Evolutionary conservation across 1,140 invertebrate species (phyloP).

Genomic region (Papilio aristodemus): DNA sequence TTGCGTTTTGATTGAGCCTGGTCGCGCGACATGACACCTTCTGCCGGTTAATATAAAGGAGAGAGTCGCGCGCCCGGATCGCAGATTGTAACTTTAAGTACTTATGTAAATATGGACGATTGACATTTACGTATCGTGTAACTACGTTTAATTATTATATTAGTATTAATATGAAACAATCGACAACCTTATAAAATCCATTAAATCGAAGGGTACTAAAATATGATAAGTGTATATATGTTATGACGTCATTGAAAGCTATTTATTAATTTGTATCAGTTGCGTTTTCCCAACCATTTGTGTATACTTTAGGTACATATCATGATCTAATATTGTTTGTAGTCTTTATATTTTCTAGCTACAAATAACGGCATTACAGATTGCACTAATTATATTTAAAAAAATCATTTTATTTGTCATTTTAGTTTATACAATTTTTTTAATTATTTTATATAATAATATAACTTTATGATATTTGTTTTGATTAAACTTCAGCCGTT

Average conservation of each 20-base stretch:
- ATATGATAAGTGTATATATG: conserved; percentile 69
- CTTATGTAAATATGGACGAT: conserved; percentile 74
- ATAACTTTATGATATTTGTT: background rate
- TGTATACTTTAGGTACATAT: conserved; percentile 79
- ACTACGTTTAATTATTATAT: conserved; percentile 65
- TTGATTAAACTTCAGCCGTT: conserved; percentile 26
- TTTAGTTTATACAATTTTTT: background rate
- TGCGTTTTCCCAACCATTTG: conserved; percentile 69
- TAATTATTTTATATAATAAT: background rate
- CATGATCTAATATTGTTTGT: conserved; percentile 72
- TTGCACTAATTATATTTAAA: too few relatives aligned
- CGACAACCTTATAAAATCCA: conserved; percentile 72
- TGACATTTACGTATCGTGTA: conserved; percentile 65
- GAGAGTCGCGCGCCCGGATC: conserved; percentile 39
- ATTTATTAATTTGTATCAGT: conserved; percentile 77
- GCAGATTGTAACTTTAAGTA: conserved; percentile 58
- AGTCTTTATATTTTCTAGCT: conserved; percentile 39
- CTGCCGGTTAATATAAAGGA: background rate
- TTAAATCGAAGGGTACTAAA: conserved; percentile 79
- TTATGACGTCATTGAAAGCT: conserved; percentile 70
- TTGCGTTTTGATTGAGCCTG: conserved; percentile 28
- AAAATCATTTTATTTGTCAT: too few relatives aligned
- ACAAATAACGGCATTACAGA: conserved; percentile 2
- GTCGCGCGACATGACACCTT: conserved; percentile 24
- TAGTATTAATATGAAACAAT: conserved; percentile 68